Percentiles rank a stretch among this genome's conserved stretches.
These are phyloP conservation scores for Catocala nupta DNA, from an alignment of 2,888 invertebrate genomes.

Conservation along the genomic window DNA sequence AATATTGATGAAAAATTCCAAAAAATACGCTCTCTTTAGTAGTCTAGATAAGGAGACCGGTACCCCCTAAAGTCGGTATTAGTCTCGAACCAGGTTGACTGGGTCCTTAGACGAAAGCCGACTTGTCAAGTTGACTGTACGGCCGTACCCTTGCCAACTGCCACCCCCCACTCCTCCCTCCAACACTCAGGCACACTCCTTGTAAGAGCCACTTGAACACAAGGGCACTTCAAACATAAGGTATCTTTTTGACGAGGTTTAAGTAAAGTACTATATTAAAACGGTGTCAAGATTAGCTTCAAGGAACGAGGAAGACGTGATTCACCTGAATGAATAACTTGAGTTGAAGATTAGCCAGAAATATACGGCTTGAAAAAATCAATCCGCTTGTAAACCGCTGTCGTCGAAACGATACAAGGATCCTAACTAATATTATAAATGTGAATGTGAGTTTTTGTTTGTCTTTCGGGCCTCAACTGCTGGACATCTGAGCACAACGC, in stretches of 20 bases:
- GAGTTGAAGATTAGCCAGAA: too few species aligned
- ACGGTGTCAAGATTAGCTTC: constrained; percentile 60
- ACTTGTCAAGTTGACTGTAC: constrained; percentile 81
- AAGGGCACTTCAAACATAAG: constrained; percentile 62
- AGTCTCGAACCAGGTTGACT: constrained; percentile 78
- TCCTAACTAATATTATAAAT: too few species aligned
- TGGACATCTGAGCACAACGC: too few species aligned
- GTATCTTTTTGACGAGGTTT: constrained; percentile 76
- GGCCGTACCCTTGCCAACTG: constrained; percentile 66
- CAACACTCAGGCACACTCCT: constrained; percentile 45
- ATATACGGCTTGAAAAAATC: too few species aligned
- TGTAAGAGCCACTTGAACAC: constrained; percentile 38
- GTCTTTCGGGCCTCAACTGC: too few species aligned
- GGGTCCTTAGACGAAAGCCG: constrained; percentile 72
- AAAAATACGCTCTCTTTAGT: constrained; percentile 8
- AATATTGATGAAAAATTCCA: constrained; percentile 20
- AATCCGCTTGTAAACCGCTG: too few species aligned
- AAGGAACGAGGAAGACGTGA: constrained; percentile 10
- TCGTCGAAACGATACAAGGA: too few species aligned
- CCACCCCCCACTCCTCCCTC: constrained; percentile 36
- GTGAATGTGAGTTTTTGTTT: too few species aligned
- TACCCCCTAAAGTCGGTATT: constrained; percentile 75
- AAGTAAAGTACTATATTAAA: constrained; percentile 46
- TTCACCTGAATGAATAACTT: not conserved
- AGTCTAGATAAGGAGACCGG: constrained; percentile 66